phyloP scores from a whole-genome alignment of 2,888 invertebrate species.

The Apamea sordens region DNA sequence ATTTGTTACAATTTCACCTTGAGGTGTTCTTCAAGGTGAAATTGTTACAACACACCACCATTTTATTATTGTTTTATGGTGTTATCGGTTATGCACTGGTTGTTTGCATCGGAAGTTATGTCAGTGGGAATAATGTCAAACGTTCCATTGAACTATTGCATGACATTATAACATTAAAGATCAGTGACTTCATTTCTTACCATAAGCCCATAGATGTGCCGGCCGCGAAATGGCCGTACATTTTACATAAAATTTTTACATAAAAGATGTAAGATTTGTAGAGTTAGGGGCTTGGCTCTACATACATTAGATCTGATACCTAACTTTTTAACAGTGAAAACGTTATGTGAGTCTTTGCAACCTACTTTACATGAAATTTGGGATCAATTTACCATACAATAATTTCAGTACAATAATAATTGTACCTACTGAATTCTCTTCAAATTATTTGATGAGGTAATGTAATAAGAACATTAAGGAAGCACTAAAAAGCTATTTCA shows the following conservation, averaged over 20 bases:
- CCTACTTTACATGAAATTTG: not conserved
- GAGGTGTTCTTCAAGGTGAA: not conserved
- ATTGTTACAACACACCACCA: not conserved
- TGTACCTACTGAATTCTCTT: not conserved
- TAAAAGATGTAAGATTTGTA: too few relatives aligned
- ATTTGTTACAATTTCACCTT: constrained; percentile 34
- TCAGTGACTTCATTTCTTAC: not conserved
- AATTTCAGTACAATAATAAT: too few relatives aligned
- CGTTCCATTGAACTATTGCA: not conserved
- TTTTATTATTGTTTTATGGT: constrained; percentile 25
- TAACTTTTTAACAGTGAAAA: not conserved
- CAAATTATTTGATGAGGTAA: not conserved
- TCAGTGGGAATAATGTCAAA: not conserved
- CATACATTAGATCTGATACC: not conserved
- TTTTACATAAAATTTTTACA: not conserved
- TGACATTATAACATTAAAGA: not conserved
- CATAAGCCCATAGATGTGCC: not conserved
- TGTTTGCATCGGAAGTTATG: constrained; percentile 4
- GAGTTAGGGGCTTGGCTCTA: not conserved
- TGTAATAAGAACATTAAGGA: not conserved
- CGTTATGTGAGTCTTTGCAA: not conserved
- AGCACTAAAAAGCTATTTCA: not conserved
- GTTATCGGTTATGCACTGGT: not conserved
- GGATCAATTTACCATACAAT: not conserved
- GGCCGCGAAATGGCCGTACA: not conserved